Evolutionary conservation across 2,113 vertebrate species (phyloP).

Genomic region (pig (Sus scrofa)): DNA sequence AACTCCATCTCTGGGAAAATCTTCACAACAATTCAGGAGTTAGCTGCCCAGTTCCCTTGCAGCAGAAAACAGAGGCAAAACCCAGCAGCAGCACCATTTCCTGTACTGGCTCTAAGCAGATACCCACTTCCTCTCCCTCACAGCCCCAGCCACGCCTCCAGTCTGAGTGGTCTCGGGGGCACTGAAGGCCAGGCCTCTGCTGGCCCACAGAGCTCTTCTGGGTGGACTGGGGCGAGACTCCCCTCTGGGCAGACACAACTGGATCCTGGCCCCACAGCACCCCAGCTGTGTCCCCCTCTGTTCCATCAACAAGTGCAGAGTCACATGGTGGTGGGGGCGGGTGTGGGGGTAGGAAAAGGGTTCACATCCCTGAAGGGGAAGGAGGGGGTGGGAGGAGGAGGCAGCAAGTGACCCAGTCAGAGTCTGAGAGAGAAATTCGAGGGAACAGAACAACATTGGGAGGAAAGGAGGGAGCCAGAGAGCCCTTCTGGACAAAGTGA

Average conservation of each 20-base stretch:
- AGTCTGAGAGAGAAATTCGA: neutral
- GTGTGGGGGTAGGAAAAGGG: neutral
- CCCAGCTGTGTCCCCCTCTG: neutral
- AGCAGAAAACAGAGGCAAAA: neutral
- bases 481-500: neutral
- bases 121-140: neutral
- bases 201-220: neutral
- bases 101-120: neutral
- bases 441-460: neutral
- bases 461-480: neutral
- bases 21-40: neutral
- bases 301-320: neutral
- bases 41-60: neutral
- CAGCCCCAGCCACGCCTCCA: neutral
- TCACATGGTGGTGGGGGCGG: fast-evolving
- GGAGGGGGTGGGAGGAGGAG: neutral
- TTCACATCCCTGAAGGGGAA: neutral
- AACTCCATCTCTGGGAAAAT: too few relatives aligned
- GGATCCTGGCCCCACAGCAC: neutral
- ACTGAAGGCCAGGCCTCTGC: neutral
- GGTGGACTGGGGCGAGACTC: neutral
- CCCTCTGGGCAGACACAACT: neutral
- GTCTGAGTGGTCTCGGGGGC: neutral
- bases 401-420: neutral
- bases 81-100: neutral